Percentiles rank a stretch among this genome's conserved stretches.
Evolutionary conservation across 2,797 vertebrate species (phyloP).

Genomic region (Astyanax mexicanus): DNA sequence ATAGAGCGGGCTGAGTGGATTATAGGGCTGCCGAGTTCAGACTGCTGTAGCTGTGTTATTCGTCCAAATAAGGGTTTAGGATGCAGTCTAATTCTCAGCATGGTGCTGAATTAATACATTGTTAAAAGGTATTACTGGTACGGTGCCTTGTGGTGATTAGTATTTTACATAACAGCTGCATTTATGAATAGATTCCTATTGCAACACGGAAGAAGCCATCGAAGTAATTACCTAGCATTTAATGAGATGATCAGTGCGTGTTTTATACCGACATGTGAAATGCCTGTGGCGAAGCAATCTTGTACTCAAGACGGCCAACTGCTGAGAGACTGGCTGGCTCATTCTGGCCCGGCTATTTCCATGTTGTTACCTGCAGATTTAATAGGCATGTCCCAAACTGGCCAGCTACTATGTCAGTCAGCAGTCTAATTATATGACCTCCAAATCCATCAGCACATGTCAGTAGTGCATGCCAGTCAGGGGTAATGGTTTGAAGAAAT

Average conservation of each 20-base stretch:
- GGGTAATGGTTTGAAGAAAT: background rate
- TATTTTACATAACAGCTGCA: background rate
- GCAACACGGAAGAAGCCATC: constrained; percentile 5
- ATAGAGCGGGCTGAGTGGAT: constrained; percentile 5
- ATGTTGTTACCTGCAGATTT: constrained; percentile 16
- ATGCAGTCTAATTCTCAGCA: background rate
- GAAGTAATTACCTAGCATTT: constrained; percentile 10
- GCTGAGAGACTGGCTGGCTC: background rate
- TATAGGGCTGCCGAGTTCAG: background rate
- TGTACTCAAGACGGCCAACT: background rate
- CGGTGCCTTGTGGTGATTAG: constrained; percentile 10
- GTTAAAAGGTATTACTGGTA: background rate
- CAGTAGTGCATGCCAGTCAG: background rate
- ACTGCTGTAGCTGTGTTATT: background rate
- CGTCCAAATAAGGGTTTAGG: background rate
- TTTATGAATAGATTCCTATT: constrained; percentile 16
- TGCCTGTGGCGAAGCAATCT: background rate
- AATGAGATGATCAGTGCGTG: constrained; percentile 12
- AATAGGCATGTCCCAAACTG: background rate
- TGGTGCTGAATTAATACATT: constrained; percentile 2
- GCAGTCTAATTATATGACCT: constrained; percentile 6
- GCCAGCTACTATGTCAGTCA: background rate
- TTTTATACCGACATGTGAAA: background rate
- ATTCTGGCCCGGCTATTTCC: background rate
- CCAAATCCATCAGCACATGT: background rate